These are phyloP conservation scores for Ceratothoa steindachneri DNA, from an alignment of 2,888 invertebrate species.

Conservation along the genomic window DNA sequence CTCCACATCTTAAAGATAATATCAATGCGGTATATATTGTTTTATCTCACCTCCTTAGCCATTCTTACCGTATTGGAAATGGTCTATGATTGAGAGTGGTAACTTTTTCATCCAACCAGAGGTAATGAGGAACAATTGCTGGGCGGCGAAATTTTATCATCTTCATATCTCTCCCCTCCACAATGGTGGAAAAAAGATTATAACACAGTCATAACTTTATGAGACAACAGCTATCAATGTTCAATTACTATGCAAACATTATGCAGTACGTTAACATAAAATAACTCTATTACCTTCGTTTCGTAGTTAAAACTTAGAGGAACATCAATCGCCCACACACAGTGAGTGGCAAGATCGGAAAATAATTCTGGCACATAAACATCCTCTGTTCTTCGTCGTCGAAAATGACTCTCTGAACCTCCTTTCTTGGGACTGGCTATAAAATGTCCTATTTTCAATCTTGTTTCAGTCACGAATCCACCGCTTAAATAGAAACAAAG, in stretches of 20 bases:
- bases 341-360: not conserved
- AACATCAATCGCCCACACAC: not conserved
- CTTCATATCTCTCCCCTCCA: too few species aligned
- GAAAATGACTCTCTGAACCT: not conserved
- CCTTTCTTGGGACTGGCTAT: not conserved
- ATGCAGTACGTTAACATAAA: not conserved
- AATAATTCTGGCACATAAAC: not conserved
- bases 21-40: too few species aligned
- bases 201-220: too few species aligned
- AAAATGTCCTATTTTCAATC: not conserved
- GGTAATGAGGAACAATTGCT: not conserved
- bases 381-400: too few species aligned
- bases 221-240: too few species aligned
- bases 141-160: not conserved
- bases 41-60: too few species aligned
- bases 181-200: too few species aligned
- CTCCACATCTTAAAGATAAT: too few species aligned
- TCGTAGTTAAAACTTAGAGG: constrained; percentile 2
- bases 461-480: not conserved
- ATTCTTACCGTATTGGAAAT: not conserved
- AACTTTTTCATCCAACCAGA: not conserved
- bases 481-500: too few species aligned
- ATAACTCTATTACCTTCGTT: not conserved
- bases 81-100: not conserved
- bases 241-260: too few species aligned